Evolutionary conservation across 2,888 invertebrate species (phyloP), one percentile per base, ranked within the genome.

Genomic region (Cataglyphis livida): DNA sequence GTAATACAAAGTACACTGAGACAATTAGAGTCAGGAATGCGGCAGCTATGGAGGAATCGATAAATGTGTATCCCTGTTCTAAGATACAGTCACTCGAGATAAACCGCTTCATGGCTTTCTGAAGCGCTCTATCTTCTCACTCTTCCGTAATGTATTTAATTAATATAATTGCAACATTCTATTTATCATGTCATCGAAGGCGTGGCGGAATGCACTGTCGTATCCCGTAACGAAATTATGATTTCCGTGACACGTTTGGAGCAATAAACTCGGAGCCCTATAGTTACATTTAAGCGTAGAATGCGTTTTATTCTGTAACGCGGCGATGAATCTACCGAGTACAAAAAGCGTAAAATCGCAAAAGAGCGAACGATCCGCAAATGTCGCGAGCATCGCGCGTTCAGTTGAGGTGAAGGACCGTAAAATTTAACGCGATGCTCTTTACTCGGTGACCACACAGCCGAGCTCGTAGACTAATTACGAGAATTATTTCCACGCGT

Each of bases 221-320:
- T 61, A 61, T 64, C 48, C 57, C 41, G 41, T 1, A 21, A 51
- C 64, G 57, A 75, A 84, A 87, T 86, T 84, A 81, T 71, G 48
- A 54, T 83, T 82, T 75, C 78, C 84, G 28, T 18, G 32, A 35
- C 21, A 61, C 62, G 64, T 61, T 73, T 81, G 74, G 35, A 59
- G 32, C 81, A 84, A 87, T 79, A 86, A 84, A 86, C 82, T 28
- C 12, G n/a, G 35, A 18, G 12, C 6, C 41, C 28, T 57, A 48
- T 28, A 18, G 38, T 10, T 41, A 41, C 59, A 41, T 79, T 7
- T 59, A 68, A 74, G 25, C 25, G 61, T 6, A 18, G 32, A 41
- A 51, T n/a, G n/a, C n/a, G 21, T 57, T 73, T 74, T 59, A 78
- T 78, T 76, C 70, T 54, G 44, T 41, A 38, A 35, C n/a, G 65